phyloP scores from a whole-genome alignment of 2,888 invertebrate genomes.

The Graphium colonna region DNA sequence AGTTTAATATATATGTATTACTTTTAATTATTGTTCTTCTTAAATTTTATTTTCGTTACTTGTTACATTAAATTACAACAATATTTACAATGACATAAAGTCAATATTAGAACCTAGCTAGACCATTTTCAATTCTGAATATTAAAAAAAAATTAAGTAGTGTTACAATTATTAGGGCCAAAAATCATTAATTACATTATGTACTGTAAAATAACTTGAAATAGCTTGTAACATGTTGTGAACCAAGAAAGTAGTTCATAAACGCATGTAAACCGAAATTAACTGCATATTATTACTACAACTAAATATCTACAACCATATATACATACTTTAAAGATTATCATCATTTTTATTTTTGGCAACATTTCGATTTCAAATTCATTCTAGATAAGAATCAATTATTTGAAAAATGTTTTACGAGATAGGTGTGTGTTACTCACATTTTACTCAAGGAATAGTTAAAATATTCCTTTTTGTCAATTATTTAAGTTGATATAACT shows the following conservation, averaged over 20 bases:
- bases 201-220: conserved; percentile 35
- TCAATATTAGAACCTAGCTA: conserved; percentile 31
- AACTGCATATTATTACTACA: conserved; percentile 38
- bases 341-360: conserved; percentile 53
- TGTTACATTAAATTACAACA: conserved; percentile 57
- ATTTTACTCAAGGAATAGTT: too few relatives aligned
- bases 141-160: conserved; percentile 10
- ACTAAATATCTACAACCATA: conserved; percentile 52
- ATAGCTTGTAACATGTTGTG: conserved; percentile 28
- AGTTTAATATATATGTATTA: conserved; percentile 74
- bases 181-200: conserved; percentile 32
- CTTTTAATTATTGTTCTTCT: conserved; percentile 78
- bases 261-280: conserved; percentile 19
- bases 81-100: conserved; percentile 56
- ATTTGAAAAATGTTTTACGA: too few relatives aligned
- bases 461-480: too few relatives aligned
- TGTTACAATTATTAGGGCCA: conserved; percentile 24
- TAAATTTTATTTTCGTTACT: conserved; percentile 69
- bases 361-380: conserved; percentile 35
- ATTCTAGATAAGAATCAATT: not conserved
- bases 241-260: conserved; percentile 49
- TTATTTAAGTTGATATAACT: too few relatives aligned
- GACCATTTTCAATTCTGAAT: conserved; percentile 24
- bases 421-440: too few relatives aligned
- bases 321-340: conserved; percentile 70